A percentile compares a stretch with the other conserved stretches of the same genome.
These are phyloP conservation scores for Struthidea cinerea DNA, from an alignment of 2,113 vertebrate species.

Conservation along the genomic window DNA sequence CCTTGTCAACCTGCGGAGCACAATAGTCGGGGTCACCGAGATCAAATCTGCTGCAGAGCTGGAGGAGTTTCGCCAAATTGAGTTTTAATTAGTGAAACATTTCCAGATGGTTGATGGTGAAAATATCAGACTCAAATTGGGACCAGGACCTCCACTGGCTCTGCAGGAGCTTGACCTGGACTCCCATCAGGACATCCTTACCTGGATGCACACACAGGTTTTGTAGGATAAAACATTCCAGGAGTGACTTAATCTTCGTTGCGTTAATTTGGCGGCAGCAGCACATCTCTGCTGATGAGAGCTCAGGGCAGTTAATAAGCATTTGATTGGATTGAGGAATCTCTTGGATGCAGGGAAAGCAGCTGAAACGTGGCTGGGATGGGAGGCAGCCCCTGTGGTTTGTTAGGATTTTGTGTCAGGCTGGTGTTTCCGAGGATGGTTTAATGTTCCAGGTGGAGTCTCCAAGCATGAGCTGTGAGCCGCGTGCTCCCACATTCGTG, in stretches of 20 bases:
- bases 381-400: background rate
- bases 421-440: background rate
- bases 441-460: background rate
- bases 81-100: background rate
- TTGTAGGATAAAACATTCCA: background rate
- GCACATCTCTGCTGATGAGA: background rate
- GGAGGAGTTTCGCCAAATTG: background rate
- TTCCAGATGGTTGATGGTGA: background rate
- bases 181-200: background rate
- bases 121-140: background rate
- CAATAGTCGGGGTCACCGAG: background rate
- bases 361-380: background rate
- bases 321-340: background rate
- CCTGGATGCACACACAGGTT: accelerated
- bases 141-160: background rate
- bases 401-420: background rate
- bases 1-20: background rate
- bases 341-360: background rate
- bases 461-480: background rate
- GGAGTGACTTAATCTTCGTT: background rate
- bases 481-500: background rate
- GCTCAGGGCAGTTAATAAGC: background rate
- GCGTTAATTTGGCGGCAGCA: background rate
- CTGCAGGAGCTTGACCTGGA: background rate
- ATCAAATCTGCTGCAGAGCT: background rate